A percentile compares a stretch with the other conserved stretches of the same genome.
These are phyloP conservation scores for Pristionchus mayeri DNA, from an alignment of 2,888 invertebrate species.

Conservation along the genomic window DNA sequence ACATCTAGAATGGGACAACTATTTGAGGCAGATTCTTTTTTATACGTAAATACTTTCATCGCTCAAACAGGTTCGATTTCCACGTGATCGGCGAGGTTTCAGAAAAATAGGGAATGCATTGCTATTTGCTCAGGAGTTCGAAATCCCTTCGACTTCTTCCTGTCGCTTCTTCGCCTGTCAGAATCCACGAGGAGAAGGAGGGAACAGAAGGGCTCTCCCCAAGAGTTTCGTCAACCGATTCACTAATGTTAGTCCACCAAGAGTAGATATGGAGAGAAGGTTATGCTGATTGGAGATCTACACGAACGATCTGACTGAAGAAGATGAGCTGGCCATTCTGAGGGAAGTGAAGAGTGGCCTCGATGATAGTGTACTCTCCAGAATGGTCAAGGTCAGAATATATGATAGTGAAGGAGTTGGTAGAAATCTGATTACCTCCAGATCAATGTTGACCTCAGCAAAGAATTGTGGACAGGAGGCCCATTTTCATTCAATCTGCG, in stretches of 20 bases:
- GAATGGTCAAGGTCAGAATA: slow-evolving; percentile 78
- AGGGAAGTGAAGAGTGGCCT: slow-evolving; percentile 37
- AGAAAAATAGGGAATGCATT: no score
- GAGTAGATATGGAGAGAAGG: neutral
- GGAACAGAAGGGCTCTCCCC: slow-evolving; percentile 94
- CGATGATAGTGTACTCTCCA: slow-evolving; percentile 70
- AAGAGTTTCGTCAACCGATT: slow-evolving; percentile 97
- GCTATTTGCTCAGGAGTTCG: slow-evolving; percentile 32
- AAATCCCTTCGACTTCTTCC: slow-evolving; percentile 75
- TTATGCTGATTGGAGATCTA: slow-evolving; percentile 53
- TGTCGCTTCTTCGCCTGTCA: slow-evolving; percentile 97
- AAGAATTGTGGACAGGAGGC: slow-evolving; percentile 87
- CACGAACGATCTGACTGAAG: slow-evolving; percentile 65
- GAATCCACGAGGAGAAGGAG: slow-evolving; percentile 95
- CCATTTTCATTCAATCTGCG: slow-evolving; percentile 98
- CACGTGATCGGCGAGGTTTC: no score
- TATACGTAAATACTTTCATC: no score
- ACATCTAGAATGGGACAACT: no score
- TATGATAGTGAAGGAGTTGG: slow-evolving; percentile 83
- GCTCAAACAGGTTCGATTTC: no score
- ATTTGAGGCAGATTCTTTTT: no score
- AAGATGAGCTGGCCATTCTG: slow-evolving; percentile 61
- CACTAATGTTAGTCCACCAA: slow-evolving; percentile 83
- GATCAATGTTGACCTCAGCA: slow-evolving; percentile 76
- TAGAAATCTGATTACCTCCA: slow-evolving; percentile 78